Conservation (phyloP, 1,140 invertebrate species). For the Apis florea region DNA sequence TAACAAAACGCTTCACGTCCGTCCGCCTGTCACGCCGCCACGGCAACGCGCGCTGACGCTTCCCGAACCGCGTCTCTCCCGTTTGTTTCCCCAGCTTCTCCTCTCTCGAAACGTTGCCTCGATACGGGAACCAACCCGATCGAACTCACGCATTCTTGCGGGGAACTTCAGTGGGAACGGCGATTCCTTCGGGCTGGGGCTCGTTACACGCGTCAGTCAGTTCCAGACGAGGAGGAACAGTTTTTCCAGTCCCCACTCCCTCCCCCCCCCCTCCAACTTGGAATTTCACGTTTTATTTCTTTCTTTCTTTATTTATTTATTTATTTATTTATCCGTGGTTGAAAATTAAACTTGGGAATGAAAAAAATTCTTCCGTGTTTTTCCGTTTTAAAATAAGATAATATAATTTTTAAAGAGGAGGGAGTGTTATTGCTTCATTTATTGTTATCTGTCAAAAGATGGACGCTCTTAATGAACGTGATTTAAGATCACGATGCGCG, state of each 20-base stretch:
- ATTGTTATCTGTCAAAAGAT: not conserved
- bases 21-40: conserved; percentile 53
- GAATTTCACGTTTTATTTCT: no score
- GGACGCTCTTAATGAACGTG: conserved; percentile 32
- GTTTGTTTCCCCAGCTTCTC: conserved; percentile 19
- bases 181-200: not conserved
- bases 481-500: conserved; percentile 73
- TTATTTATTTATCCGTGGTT: no score
- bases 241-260: not conserved
- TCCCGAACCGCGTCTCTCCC: not conserved
- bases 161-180: conserved; percentile 5
- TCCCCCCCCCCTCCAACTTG: no score
- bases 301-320: no score
- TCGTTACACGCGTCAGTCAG: not conserved
- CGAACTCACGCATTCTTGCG: conserved; percentile 20
- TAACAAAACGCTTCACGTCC: conserved; percentile 66
- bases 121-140: conserved; percentile 28
- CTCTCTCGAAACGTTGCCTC: conserved; percentile 40
- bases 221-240: not conserved
- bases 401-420: no score
- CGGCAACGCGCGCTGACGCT: conserved; percentile 45
- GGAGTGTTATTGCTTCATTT: no score
- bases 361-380: no score
- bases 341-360: no score
- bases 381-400: no score